Percentiles rank a stretch among this genome's conserved stretches.
Evolutionary conservation across 1,140 invertebrate species (phyloP).

Genomic region (Drosophila mojavensis): DNA sequence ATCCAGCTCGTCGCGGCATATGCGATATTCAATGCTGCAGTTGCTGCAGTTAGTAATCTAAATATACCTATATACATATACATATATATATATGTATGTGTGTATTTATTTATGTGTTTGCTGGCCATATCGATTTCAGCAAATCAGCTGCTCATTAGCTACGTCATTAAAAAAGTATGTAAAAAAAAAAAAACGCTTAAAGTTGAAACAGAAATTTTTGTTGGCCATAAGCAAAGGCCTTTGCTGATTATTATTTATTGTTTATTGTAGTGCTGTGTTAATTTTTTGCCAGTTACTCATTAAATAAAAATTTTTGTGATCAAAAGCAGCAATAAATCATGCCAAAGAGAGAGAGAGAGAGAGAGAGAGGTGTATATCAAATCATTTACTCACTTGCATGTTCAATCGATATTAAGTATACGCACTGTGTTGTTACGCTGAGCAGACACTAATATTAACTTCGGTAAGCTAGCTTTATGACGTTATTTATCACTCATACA

Average conservation of each 20-base stretch:
- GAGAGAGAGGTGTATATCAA: neutral
- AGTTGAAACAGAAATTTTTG: constrained; percentile 8
- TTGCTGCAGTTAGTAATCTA: constrained; percentile 1
- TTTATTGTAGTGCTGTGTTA: neutral
- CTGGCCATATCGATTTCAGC: constrained; percentile 56
- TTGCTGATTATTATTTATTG: constrained; percentile 8
- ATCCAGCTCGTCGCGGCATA: neutral
- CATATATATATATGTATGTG: neutral
- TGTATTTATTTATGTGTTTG: neutral
- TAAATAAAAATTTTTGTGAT: constrained; percentile 26
- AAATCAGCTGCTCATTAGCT: constrained; percentile 64
- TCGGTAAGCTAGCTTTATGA: constrained; percentile 85
- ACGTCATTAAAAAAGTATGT: constrained; percentile 49
- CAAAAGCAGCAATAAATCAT: constrained; percentile 17
- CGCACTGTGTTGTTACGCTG: constrained; percentile 49
- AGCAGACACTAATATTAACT: constrained; percentile 83
- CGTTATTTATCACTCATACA: constrained; percentile 84
- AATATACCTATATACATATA: constrained; percentile 1
- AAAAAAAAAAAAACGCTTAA: constrained; percentile 7
- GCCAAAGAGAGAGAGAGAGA: neutral
- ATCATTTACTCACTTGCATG: constrained; percentile 8
- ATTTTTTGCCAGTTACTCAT: constrained; percentile 9
- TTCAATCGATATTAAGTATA: constrained; percentile 28
- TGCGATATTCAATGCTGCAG: constrained; percentile 1
- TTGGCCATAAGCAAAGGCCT: constrained; percentile 42